Evolutionary conservation across 2,888 invertebrate genomes (phyloP), one percentile per base, ranked within the genome.

Genomic region (Barypeithes pellucidus): DNA sequence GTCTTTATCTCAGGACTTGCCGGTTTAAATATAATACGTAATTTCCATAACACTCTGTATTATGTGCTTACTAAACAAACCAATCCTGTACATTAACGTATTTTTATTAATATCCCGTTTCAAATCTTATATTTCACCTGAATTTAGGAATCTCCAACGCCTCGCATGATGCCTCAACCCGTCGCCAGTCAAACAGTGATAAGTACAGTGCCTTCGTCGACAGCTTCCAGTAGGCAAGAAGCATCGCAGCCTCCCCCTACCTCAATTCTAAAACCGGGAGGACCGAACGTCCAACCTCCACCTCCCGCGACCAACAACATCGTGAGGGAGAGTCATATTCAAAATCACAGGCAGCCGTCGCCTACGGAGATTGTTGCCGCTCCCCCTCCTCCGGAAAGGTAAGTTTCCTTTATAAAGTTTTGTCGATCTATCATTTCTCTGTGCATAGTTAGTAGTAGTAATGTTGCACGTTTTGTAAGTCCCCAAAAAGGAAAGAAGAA

Each of bases 351-450:
- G 18, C 71, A 67, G 16, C 63, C 66, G 2, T 72, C 75, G 14
- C 72, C 76, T n/a, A 62, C 47, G n/a, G 75, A 72, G 50, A 29
- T 63, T 43, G 70, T 75, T 9, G 80, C 93, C 62, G 90, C 93
- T 63, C 93, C 95, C 0, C 90, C 93, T 52, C 95, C 96, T 20
- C 96, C 96, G 2, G 95, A 95, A 85, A 90, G 75, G 75, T 74
- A 70, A 33, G 9, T 39, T 39, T 39, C 3, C 9, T 11, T 3
- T 39, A 2, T 39, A 39, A 12, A 8, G 29, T 24, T 45, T 45
- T 9, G n/a, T 22, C 3, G 20, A 22, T 3, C 14, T 24, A n/a
- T n/a, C n/a, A n/a, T n/a, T n/a, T n/a, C n/a, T n/a, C n/a, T n/a
- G n/a, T n/a, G n/a, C n/a, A n/a, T n/a, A n/a, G n/a, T n/a, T n/a